Base-by-base conservation (phyloP, 2,113 vertebrate species). In the Pseudorhombus dupliciocellatus region DNA sequence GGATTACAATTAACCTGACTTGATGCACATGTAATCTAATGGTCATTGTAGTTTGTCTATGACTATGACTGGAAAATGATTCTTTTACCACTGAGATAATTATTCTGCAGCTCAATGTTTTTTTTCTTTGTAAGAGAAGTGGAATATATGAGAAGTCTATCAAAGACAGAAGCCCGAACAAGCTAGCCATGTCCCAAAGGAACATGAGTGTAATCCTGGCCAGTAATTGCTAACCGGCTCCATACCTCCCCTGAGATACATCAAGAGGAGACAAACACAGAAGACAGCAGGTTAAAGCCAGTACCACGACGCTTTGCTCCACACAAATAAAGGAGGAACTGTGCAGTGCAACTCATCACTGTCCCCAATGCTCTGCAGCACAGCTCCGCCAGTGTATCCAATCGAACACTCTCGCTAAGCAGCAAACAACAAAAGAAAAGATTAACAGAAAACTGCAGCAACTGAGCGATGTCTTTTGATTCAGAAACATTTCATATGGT, bases 171-270 rank as follows among this genome's bases (percentile, higher is more conserved):
- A 48, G 54, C n/a, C 3, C 54, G 60, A 60, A 75, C 67, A 50
- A 31, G 53, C 25, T 11, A 26, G 73, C 84, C 50, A 68, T 3
- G 28, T 81, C 75, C 73, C 79, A 16, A 18, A 24, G 52, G 59
- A 62, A 72, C 21, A 15, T 28, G 24, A 70, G 48, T 66, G 76
- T 83, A 88, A 84, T 89, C 76, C 73, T 77, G 75, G 50, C 57
- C 72, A 78, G 81, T 90, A 88, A 89, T 87, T 89, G 80, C 84
- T 62, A 82, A 84, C 75, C 53, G 71, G 77, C 78, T 70, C 73
- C 68, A 56, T 53, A 66, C 64, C 54, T 78, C 84, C 73, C 78
- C 40, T 28, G 82, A 88, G 89, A 84, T 77, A 11, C 67, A 87
- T 80, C 76, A 77, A 65, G 18, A 22, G 44, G 78, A 89, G 81